Base-by-base conservation (phyloP, 2,888 invertebrate genomes). In the Drosophila anceps region DNA sequence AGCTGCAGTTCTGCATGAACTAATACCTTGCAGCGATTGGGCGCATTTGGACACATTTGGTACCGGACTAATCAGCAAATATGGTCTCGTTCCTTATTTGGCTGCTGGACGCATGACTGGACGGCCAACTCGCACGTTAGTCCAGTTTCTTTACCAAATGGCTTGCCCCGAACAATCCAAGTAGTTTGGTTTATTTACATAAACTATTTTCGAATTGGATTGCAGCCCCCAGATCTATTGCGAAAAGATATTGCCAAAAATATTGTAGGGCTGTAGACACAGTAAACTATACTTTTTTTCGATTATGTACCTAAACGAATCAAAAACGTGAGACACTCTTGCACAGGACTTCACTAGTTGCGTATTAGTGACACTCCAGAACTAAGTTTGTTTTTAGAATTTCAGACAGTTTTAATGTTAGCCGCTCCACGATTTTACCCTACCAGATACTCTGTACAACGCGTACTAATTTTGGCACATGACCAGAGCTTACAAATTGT, bases 41-140 rank as follows among this genome's bases (percentile, higher is more conserved):
- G 85, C 95, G 82, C 96, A 96, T 93, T 79, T 96, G 89, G 96
- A 96, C 92, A 95, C 95, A 68, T 95, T 95, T 55, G 95, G 96
- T 72, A 95, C 95, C 50, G 95, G 95, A 59, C 94, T 95, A 94
- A 81, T 92, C 33, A 93, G 94, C 76, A 94, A 93, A 82, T 93
- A 90, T 79, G 94, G 93, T 61, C 93, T 95, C 76, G 93, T 95
- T 57, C 94, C 95, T 2, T 96, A 96, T 93, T 92, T 96, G 66
- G 85, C 90, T 65, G 92, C 94, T 85, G 94, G 94, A 57, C 93
- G 93, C 78, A 94, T 94, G 94, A 92, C 94, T 41, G 95, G 95
- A 54, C 93, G 95, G 0, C 95, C 95, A 20, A 92, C 94, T n/a
- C 92, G 95, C 72, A 94, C 95, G 1, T 81, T 95, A 6, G 93